These are phyloP conservation scores for Monopterus albus DNA, from an alignment of 2,113 vertebrate genomes.

Conservation along the genomic window DNA sequence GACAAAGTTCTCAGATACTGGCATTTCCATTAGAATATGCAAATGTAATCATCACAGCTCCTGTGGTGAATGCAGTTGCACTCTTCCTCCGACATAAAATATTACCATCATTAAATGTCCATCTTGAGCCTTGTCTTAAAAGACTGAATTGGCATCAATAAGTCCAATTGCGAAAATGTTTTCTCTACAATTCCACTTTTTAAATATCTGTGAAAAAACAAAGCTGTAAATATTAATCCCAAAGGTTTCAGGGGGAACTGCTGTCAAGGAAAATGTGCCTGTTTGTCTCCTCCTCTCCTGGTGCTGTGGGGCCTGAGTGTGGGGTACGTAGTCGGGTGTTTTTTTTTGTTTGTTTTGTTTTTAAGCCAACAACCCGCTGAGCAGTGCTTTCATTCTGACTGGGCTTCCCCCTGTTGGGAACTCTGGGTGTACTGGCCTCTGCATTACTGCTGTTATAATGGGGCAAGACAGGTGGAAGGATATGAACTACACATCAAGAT, in stretches of 20 bases:
- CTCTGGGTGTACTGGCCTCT: constrained; percentile 75
- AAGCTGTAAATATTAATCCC: not conserved
- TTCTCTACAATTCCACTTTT: not conserved
- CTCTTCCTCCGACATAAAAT: constrained; percentile 6
- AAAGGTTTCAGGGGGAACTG: no score
- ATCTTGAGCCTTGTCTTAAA: constrained; percentile 5
- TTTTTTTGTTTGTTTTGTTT: no score
- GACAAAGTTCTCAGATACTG: not conserved
- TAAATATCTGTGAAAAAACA: not conserved
- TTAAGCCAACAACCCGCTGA: constrained; percentile 82
- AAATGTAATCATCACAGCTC: constrained; percentile 26
- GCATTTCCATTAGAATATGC: constrained; percentile 15
- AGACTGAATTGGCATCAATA: not conserved
- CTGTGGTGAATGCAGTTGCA: constrained; percentile 4
- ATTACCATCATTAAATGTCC: constrained; percentile 27
- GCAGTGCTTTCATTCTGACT: constrained; percentile 77
- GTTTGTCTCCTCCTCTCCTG: constrained; percentile 71
- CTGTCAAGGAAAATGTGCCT: no score
- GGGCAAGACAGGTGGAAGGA: constrained; percentile 75
- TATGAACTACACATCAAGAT: not conserved
- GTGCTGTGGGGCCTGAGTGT: constrained; percentile 76
- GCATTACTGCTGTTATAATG: constrained; percentile 78
- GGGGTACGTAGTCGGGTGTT: constrained; percentile 78
- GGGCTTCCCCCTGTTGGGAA: constrained; percentile 81
- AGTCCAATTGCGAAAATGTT: not conserved